phyloP scores from a whole-genome alignment of 1,140 invertebrate genomes.

The Aphaenogaster floridana region DNA sequence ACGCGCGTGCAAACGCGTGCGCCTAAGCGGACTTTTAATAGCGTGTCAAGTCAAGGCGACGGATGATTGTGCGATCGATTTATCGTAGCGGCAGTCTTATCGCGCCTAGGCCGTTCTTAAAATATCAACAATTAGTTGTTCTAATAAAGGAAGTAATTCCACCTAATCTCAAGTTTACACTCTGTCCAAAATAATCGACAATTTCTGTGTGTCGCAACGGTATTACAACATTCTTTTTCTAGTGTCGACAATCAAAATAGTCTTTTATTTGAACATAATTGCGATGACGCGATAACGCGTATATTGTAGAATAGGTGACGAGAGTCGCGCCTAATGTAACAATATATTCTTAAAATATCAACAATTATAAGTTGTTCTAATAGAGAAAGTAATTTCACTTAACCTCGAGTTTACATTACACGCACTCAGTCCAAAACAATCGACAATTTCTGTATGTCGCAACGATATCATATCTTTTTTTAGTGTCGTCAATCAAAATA shows the following conservation, averaged over 20 bases:
- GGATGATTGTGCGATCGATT: constrained; percentile 47
- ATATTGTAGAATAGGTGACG: too few relatives aligned
- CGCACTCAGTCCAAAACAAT: background rate
- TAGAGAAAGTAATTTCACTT: constrained; percentile 12
- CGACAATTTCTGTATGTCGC: constrained; percentile 38
- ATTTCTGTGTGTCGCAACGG: constrained; percentile 41
- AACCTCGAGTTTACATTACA: background rate
- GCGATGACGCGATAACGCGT: too few relatives aligned
- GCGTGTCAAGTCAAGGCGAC: constrained; percentile 61
- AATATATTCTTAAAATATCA: constrained; percentile 29
- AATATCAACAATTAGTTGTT: constrained; percentile 50
- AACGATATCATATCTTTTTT: constrained; percentile 35
- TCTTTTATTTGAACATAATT: too few relatives aligned
- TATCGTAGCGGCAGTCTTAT: constrained; percentile 59
- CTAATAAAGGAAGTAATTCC: constrained; percentile 14
- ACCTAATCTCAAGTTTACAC: background rate
- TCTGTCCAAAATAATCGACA: background rate
- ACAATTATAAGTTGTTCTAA: constrained; percentile 30
- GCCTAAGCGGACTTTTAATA: constrained; percentile 8
- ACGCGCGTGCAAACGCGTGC: background rate
- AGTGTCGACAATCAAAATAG: too few relatives aligned
- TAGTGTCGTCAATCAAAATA: too few relatives aligned
- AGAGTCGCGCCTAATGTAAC: too few relatives aligned
- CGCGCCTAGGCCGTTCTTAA: constrained; percentile 19
- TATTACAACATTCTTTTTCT: constrained; percentile 52